phyloP scores from a whole-genome alignment of 2,113 vertebrate genomes.

The Odontesthes bonariensis region DNA sequence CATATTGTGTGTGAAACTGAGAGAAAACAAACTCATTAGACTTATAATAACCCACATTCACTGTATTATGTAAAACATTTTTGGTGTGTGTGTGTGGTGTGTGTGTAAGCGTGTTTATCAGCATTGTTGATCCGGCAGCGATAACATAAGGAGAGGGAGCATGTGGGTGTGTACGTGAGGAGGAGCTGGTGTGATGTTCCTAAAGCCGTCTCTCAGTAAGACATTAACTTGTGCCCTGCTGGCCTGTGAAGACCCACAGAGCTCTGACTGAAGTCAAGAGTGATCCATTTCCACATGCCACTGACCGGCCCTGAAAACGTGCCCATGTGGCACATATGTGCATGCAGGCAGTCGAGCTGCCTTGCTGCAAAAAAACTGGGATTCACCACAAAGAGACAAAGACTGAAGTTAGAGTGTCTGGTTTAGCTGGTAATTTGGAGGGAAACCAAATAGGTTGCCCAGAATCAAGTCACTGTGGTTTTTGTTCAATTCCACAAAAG shows the following conservation, averaged over 20 bases:
- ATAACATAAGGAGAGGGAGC: constrained; percentile 2
- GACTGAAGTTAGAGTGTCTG: neutral
- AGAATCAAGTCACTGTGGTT: neutral
- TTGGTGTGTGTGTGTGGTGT: constrained; percentile 11
- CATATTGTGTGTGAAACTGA: neutral
- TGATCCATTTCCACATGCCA: neutral
- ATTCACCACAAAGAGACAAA: neutral
- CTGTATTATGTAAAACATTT: constrained; percentile 29
- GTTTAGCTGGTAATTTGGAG: constrained; percentile 8
- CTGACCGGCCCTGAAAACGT: too few species aligned
- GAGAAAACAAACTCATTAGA: neutral
- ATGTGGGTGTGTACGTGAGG: constrained; percentile 61
- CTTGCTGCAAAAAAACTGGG: neutral
- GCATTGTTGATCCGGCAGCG: constrained; percentile 35
- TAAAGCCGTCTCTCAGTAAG: constrained; percentile 9
- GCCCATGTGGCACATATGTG: too few species aligned
- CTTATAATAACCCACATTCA: constrained; percentile 3
- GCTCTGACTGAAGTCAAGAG: neutral
- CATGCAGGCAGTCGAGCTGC: too few species aligned
- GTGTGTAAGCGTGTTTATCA: constrained; percentile 33
- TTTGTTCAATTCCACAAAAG: constrained; percentile 23
- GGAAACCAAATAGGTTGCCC: neutral
- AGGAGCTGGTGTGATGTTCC: constrained; percentile 2
- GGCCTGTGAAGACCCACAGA: neutral
- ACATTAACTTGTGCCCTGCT: constrained; percentile 1